Evolutionary conservation across 2,888 invertebrate species (phyloP), one percentile per base, ranked within the genome.

Genomic region (Drosophila cracens): DNA sequence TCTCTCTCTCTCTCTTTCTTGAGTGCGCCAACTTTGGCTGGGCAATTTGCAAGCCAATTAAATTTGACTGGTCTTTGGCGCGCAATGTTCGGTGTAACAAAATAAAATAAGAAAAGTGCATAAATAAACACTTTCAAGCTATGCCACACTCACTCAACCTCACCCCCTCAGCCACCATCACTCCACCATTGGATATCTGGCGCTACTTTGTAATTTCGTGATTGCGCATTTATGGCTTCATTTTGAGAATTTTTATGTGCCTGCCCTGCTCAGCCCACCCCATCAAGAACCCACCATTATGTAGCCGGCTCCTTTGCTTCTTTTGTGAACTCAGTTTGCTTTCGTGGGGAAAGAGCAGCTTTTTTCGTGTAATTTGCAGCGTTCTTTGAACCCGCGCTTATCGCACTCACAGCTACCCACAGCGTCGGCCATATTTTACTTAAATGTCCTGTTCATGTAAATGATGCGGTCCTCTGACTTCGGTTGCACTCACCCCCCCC

Each of bases 201-300:
- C 58, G 74, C 59, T 68, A 78, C 78, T 84, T 74, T 88, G 88
- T 89, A 86, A 86, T 86, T 89, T 83, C 83, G 90, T 88, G 90
- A 89, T 90, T 88, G 88, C 86, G 90, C 88, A 90, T 88, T 88
- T 88, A 90, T 90, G 88, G 88, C 86, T 87, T 88, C 78, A 90
- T 90, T 88, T 87, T 76, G 62, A 83, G 82, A 72, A 77, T 82
- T 87, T 89, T 90, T 89, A 89, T 89, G 81, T 79, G 65, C 70
- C 38, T 48, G 54, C 58, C 40, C 33, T 46, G 25, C 21, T 46
- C 46, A 16, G 4, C 49, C 21, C 33, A 11, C 25, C 10, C 18
- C 29, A 16, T 2, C 25, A 46, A 43, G 1, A 21, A 21, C 1
- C 25, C 29, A 21, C 0, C 5, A 60, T 46, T 49, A 49, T 10